These are phyloP conservation scores for Barnardius zonarius DNA, from an alignment of 2,113 vertebrate genomes.

Conservation along the genomic window DNA sequence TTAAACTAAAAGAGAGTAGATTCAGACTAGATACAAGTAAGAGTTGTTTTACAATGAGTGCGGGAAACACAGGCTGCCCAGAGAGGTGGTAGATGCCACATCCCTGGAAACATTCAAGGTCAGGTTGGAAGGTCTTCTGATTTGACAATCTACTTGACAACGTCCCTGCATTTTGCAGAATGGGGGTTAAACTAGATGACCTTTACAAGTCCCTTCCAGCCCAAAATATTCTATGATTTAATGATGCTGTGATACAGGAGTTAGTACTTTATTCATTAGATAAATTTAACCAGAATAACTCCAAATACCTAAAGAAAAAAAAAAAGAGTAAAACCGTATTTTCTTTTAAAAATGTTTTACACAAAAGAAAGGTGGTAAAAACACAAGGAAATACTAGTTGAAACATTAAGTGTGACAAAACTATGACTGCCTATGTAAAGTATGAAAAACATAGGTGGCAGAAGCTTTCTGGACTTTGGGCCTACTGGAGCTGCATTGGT, in stretches of 20 bases:
- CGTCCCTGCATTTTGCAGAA: neutral
- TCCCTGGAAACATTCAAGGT: neutral
- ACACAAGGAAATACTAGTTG: neutral
- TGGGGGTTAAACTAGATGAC: neutral
- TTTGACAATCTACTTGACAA: neutral
- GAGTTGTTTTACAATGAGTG: neutral
- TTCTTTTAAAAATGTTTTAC: neutral
- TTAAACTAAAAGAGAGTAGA: neutral
- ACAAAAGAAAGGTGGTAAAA: neutral
- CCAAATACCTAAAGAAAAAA: neutral
- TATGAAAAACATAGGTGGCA: neutral
- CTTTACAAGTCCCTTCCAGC: neutral
- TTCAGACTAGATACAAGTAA: neutral
- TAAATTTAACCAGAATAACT: neutral
- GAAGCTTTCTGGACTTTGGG: neutral
- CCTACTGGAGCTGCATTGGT: neutral
- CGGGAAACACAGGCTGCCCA: neutral
- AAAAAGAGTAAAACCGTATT: neutral
- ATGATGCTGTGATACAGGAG: neutral
- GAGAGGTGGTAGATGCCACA: fast-evolving
- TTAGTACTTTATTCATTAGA: neutral
- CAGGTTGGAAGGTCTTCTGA: fast-evolving
- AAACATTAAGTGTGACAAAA: neutral
- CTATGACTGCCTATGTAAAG: neutral
- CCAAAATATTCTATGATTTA: neutral